Evolutionary conservation across 2,888 invertebrate species (phyloP).

Genomic region (Zygothrica quintamaculata): DNA sequence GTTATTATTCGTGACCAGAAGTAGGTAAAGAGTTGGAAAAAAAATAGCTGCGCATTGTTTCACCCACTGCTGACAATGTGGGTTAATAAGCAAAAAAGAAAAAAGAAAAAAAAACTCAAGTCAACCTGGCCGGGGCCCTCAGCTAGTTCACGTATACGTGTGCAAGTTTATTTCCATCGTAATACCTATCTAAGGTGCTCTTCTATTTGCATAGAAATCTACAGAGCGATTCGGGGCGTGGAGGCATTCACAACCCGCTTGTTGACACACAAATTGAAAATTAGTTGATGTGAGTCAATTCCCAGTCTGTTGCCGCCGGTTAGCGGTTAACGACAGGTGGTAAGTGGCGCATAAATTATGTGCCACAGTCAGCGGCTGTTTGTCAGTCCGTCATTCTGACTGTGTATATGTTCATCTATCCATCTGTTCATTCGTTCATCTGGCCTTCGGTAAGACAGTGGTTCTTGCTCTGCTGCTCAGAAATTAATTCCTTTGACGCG

Average conservation of each 20-base stretch:
- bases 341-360: constrained; percentile 59
- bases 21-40: constrained; percentile 35
- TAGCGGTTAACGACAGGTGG: constrained; percentile 49
- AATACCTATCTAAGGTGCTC: constrained; percentile 29
- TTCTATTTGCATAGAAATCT: constrained; percentile 37
- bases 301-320: neutral
- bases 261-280: constrained; percentile 56
- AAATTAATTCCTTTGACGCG: constrained; percentile 49
- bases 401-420: constrained; percentile 6
- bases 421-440: constrained; percentile 12
- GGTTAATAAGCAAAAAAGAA: constrained; percentile 71
- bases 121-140: constrained; percentile 11
- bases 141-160: neutral
- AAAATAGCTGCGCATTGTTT: constrained; percentile 37
- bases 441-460: constrained; percentile 35
- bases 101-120: constrained; percentile 17
- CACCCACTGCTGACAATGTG: constrained; percentile 60
- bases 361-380: constrained; percentile 1
- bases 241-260: constrained; percentile 15
- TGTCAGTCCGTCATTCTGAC: constrained; percentile 14
- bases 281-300: constrained; percentile 26
- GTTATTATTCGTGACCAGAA: constrained; percentile 57
- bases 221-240: constrained; percentile 27
- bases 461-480: constrained; percentile 48
- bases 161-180: constrained; percentile 32